Evolutionary conservation across 2,113 vertebrate genomes (phyloP), one percentile per base, ranked within the genome.

Genomic region (Ceyx melanurus): DNA sequence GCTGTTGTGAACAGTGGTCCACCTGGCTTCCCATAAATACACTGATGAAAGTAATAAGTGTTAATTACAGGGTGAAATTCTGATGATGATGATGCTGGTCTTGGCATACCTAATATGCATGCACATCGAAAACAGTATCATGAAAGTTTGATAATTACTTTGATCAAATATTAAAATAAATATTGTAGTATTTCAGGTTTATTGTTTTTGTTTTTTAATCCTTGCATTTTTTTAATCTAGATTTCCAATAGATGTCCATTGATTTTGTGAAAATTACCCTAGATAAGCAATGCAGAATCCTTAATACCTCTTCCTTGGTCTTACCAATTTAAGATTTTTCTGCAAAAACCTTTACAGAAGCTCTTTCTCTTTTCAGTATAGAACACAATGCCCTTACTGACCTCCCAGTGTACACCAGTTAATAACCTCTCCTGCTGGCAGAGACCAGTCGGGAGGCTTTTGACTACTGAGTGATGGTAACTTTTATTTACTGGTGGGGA

Each of bases 21-120:
- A 89, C 99, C 99, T 18, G 99, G 98, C 96, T 99, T 99, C 87
- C 99, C 98, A 56, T 99, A 99, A 97, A 99, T 99, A 87, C 99
- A 98, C 99, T 99, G 94, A 65, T 68, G 70, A 89, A 94, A 95
- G 95, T 72, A 88, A 93, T 26, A 83, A 54, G 37, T 37, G 91
- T 94, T 60, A 82, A 82, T 95, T 93, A 92, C 31, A 33, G 26
- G 60, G 65, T 15, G 76, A 92, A 89, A 75, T 90, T 86, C 75
- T 89, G 88, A 51, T 82, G 89, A 92, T 82, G 89, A 92, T 40
- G 56, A 56, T 68, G 72, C 11, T 21, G 78, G 23, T 51, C 29
- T 54, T 86, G n/a, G 5, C 66, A 61, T 43, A 90, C 90, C 71
- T 81, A 79, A 79, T 74, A 82, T 43, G 53, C 6, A 76, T 13